These are phyloP conservation scores for Genyomyrus donnyi DNA, from an alignment of 2,113 vertebrate genomes.

Conservation along the genomic window DNA sequence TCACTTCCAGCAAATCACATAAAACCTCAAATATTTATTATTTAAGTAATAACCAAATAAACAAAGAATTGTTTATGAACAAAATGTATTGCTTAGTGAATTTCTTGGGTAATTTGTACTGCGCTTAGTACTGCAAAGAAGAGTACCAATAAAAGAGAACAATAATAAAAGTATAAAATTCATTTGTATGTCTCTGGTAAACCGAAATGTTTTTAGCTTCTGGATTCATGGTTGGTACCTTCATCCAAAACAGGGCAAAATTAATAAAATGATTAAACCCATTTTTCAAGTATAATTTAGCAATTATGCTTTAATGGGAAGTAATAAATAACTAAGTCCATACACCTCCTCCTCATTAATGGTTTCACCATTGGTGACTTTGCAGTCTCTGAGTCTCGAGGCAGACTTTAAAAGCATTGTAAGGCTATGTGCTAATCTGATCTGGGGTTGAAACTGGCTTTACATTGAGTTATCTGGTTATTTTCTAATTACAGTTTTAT, in stretches of 20 bases:
- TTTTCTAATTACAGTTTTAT: background rate
- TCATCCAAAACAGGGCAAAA: background rate
- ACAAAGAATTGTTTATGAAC: background rate
- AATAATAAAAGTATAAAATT: background rate
- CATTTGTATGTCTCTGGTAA: background rate
- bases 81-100: background rate
- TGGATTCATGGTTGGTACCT: background rate
- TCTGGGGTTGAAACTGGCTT: background rate
- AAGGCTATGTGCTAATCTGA: background rate
- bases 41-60: background rate
- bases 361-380: background rate
- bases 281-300: conserved; percentile 7
- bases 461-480: background rate
- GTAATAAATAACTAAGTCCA: background rate
- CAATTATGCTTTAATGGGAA: background rate
- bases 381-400: background rate
- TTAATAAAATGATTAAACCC: conserved; percentile 1
- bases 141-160: background rate
- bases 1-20: background rate
- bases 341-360: background rate
- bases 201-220: background rate
- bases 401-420: background rate
- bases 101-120: background rate
- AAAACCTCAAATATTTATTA: background rate
- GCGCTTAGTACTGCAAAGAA: background rate